Evolutionary conservation across 2,113 vertebrate species (phyloP).

Genomic region (Alligator sinensis): DNA sequence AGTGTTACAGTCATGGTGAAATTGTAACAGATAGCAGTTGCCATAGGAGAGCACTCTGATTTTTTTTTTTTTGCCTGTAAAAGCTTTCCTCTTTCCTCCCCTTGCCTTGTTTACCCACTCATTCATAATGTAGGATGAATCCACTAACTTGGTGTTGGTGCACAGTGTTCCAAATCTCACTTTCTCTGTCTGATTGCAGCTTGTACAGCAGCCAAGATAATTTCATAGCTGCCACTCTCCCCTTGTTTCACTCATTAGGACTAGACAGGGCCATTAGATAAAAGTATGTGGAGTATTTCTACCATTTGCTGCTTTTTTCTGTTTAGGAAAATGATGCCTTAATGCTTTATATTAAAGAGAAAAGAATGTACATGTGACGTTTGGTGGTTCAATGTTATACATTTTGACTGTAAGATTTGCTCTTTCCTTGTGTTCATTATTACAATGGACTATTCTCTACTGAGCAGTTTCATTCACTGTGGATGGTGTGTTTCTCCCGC

Average conservation of each 20-base stretch:
- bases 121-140: background rate
- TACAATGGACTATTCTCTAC: conserved; percentile 58
- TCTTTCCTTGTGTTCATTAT: conserved; percentile 65
- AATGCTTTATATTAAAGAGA: conserved; percentile 66
- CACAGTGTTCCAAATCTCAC: background rate
- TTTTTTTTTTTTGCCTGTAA: background rate
- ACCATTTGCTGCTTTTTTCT: conserved; percentile 44
- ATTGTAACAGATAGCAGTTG: background rate
- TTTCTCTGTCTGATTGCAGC: background rate
- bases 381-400: conserved; percentile 42
- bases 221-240: background rate
- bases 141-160: background rate
- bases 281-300: conserved; percentile 70
- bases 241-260: background rate
- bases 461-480: conserved; percentile 45
- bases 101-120: background rate
- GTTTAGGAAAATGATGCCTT: conserved; percentile 11
- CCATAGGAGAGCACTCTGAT: conserved; percentile 34
- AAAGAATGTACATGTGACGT: background rate
- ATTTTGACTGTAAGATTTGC: conserved; percentile 52
- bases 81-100: conserved; percentile 42
- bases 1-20: background rate
- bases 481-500: conserved; percentile 44
- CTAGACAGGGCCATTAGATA: background rate
- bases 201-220: background rate